Evolutionary conservation across 2,888 invertebrate species (phyloP), one percentile per base, ranked within the genome.

Genomic region (Syrista parreyssii): DNA sequence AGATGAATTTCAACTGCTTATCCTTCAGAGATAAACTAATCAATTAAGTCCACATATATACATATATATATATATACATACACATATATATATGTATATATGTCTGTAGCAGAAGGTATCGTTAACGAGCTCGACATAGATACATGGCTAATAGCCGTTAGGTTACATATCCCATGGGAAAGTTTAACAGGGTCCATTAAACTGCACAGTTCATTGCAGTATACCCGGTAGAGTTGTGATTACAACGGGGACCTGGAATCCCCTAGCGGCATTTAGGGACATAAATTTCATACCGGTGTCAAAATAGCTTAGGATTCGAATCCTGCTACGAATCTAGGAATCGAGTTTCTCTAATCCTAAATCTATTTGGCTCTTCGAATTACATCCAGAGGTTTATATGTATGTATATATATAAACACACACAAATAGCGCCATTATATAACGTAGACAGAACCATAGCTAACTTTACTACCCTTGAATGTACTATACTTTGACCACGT

Each of bases 181-280:
- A 82, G 74, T 80, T 83, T 79, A 82, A 80, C 79, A 78, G 76
- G 77, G 79, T 79, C 82, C 79, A 80, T 82, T 82, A 80, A 79
- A 78, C 76, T 75, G 79, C 73, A 73, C 71, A 78, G 82, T 82
- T 80, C 78, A 83, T 79, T 79, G 82, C 77, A 73, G 76, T 73
- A 81, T 23, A 75, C 68, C 33, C 75, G 23, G 31, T 75, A 75
- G 68, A 75, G 23, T 31, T 75, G 68, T 34, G 75, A 75, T 55
- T 23, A 55, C 55, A 55, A 55, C 23, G 6, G 55, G 55, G 75
- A 34, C 68, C 33, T 31, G 34, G 33, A 31, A 55, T 36, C 75
- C 68, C 68, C 55, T 75, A 68, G 68, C 30, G 31, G 68, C 30
- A 30, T 23, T 75, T 75, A 75, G 35, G 68, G 34, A 30, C 23